Conservation (phyloP, 2,888 invertebrate species). For the Camponotus fellah region DNA sequence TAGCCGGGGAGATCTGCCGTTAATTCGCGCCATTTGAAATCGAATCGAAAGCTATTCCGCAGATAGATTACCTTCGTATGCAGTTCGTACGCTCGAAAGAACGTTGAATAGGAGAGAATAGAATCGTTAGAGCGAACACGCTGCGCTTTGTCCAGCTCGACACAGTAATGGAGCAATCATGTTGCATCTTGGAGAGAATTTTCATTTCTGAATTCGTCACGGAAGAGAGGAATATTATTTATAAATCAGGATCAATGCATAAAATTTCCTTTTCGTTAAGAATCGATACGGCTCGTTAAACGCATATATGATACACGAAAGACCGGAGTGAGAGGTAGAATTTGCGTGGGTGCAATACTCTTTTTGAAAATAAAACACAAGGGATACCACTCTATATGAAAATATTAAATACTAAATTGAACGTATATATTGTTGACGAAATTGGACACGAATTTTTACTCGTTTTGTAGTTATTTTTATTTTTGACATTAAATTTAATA, state of each 20-base stretch:
- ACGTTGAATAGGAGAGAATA: conserved; percentile 48
- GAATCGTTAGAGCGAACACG: conserved; percentile 48
- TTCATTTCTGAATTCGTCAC: conserved; percentile 11
- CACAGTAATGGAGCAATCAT: conserved; percentile 21
- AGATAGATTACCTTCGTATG: conserved; percentile 57
- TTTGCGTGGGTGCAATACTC: conserved; percentile 32
- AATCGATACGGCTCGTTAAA: conserved; percentile 25
- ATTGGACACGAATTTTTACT: neutral
- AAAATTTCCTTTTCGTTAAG: conserved; percentile 18
- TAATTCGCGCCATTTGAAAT: conserved; percentile 56
- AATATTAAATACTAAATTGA: conserved; percentile 5
- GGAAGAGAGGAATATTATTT: neutral
- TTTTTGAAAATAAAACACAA: neutral
- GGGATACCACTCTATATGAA: neutral
- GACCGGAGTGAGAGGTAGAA: conserved; percentile 21
- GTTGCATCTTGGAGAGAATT: conserved; percentile 39
- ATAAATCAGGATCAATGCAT: neutral
- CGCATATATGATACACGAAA: neutral
- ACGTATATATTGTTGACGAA: neutral
- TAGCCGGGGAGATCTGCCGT: conserved; percentile 45
- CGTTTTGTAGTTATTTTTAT: neutral
- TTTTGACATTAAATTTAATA: neutral
- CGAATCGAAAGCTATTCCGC: conserved; percentile 55
- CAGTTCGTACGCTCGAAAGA: conserved; percentile 49
- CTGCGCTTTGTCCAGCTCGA: conserved; percentile 35